Percentiles rank a stretch among this genome's conserved stretches.
Conservation (phyloP, 2,797 vertebrate species). For the Paramormyrops hopkinsi region DNA sequence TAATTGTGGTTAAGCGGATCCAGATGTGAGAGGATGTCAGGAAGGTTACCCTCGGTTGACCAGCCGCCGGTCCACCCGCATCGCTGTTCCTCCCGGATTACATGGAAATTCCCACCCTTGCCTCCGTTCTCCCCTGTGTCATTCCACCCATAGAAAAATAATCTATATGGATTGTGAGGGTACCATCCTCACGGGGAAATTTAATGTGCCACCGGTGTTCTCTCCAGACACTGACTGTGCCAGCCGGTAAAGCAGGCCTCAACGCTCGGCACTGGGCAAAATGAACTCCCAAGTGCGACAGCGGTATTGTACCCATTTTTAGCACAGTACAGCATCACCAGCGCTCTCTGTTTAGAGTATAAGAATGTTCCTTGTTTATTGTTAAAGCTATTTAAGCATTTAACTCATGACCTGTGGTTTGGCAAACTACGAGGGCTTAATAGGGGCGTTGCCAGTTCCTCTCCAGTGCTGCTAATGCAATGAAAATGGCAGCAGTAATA, state of each 20-base stretch:
- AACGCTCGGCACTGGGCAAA: background rate
- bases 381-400: background rate
- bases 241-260: background rate
- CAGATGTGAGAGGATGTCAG: conserved; percentile 43
- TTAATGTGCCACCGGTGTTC: background rate
- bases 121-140: background rate
- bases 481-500: background rate
- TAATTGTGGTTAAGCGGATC: conserved; percentile 48
- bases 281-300: background rate
- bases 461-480: background rate
- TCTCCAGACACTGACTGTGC: background rate
- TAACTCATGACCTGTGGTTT: background rate
- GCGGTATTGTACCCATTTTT: background rate
- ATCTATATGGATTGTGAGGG: background rate
- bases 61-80: background rate
- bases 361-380: background rate
- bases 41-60: background rate
- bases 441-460: background rate
- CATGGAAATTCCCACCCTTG: background rate
- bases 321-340: background rate
- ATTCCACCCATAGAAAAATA: background rate
- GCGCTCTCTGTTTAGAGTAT: background rate
- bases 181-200: background rate
- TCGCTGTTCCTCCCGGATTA: background rate
- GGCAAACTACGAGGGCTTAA: background rate